Evolutionary conservation across 2,888 invertebrate species (phyloP).

Genomic region (Shargacucullia verbasci): DNA sequence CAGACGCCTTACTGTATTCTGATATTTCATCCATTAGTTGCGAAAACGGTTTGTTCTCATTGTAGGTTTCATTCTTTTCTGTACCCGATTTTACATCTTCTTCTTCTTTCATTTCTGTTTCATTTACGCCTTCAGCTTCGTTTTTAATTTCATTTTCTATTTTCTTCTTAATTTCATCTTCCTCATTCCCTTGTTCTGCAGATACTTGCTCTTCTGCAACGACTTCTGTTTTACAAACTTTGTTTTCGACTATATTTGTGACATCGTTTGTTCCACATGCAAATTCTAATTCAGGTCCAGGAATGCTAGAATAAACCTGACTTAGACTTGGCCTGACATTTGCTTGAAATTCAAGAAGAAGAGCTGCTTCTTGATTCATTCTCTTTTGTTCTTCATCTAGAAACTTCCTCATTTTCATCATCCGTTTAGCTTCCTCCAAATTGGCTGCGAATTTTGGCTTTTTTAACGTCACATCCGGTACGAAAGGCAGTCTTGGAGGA

Average conservation of each 20-base stretch:
- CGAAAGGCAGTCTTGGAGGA: slow-evolving; percentile 79
- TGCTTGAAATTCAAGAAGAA: slow-evolving; percentile 84
- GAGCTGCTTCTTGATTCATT: slow-evolving; percentile 85
- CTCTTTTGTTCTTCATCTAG: slow-evolving; percentile 90
- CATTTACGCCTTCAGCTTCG: slow-evolving; percentile 42
- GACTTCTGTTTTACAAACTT: slow-evolving; percentile 42
- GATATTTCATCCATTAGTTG: slow-evolving; percentile 63
- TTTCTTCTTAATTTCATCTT: slow-evolving; percentile 20
- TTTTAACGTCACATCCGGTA: slow-evolving; percentile 86
- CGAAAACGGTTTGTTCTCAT: slow-evolving; percentile 64
- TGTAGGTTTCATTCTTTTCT: slow-evolving; percentile 50
- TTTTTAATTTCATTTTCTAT: slow-evolving; percentile 30
- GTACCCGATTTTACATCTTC: slow-evolving; percentile 26
- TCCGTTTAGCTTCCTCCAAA: slow-evolving; percentile 90
- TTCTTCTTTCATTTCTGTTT: slow-evolving; percentile 36
- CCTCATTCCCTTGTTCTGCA: slow-evolving; percentile 15
- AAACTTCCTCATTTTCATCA: slow-evolving; percentile 91
- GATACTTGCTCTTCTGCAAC: slow-evolving; percentile 23
- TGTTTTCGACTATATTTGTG: slow-evolving; percentile 42
- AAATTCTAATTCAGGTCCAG: slow-evolving; percentile 86
- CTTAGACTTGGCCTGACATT: slow-evolving; percentile 85
- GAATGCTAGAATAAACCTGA: slow-evolving; percentile 84
- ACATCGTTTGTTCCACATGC: slow-evolving; percentile 74
- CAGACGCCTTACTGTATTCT: slow-evolving; percentile 60
- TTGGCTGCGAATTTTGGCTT: slow-evolving; percentile 92